Evolutionary conservation across 2,113 vertebrate genomes (phyloP).

Genomic region (Arothron firmamentum): DNA sequence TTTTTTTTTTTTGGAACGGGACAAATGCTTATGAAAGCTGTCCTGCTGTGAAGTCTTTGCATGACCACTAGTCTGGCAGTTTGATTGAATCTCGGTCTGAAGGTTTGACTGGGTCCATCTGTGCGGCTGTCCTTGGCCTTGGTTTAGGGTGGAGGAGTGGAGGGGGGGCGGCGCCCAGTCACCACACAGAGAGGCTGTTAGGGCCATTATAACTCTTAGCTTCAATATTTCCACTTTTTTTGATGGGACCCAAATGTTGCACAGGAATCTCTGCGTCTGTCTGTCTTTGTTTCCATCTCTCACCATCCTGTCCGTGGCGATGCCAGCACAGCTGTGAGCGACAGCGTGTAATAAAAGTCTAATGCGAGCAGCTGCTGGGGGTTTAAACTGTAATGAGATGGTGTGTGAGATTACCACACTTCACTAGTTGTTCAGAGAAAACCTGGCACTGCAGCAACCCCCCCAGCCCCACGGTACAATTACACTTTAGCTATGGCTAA

Average conservation of each 20-base stretch:
- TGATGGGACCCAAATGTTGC: conserved; percentile 70
- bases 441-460: conserved; percentile 65
- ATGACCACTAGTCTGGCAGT: conserved; percentile 54
- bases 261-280: conserved; percentile 71
- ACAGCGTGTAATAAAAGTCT: conserved; percentile 77
- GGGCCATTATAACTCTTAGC: conserved; percentile 69
- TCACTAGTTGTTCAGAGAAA: conserved; percentile 69
- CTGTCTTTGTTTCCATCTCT: conserved; percentile 68
- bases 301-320: conserved; percentile 69
- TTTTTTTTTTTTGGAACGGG: conserved; percentile 43
- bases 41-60: conserved; percentile 52
- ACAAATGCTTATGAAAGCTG: conserved; percentile 64
- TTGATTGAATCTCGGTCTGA: conserved; percentile 68
- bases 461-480: conserved; percentile 62
- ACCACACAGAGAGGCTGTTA: conserved; percentile 70
- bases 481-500: conserved; percentile 75
- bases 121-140: conserved; percentile 69
- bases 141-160: conserved; percentile 39
- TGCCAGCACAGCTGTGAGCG: conserved; percentile 76
- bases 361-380: conserved; percentile 76
- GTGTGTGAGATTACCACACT: conserved; percentile 78
- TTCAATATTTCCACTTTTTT: conserved; percentile 66
- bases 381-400: conserved; percentile 79
- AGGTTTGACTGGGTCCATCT: conserved; percentile 69
- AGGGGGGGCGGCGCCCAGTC: conserved; percentile 20